Percentiles rank a stretch among this genome's conserved stretches.
phyloP scores from a whole-genome alignment of 2,888 invertebrate species.

The Helicoverpa assulta region DNA sequence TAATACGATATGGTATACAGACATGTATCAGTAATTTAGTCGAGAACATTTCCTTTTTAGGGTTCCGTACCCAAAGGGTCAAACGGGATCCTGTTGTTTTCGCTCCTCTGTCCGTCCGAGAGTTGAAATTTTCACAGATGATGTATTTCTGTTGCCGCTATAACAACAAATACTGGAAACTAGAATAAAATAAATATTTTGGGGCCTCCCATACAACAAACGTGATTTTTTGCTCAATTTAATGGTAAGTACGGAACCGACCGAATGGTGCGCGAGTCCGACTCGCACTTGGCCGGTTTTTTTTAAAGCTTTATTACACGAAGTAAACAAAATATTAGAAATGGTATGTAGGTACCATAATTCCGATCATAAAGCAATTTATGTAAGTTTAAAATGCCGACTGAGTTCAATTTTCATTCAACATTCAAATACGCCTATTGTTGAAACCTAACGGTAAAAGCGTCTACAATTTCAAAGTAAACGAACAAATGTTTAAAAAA shows the following conservation, averaged over 20 bases:
- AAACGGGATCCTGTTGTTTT: no score
- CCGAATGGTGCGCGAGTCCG: no score
- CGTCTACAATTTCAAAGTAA: not conserved
- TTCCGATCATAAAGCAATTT: conserved; percentile 7
- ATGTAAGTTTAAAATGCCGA: not conserved
- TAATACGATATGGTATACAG: not conserved
- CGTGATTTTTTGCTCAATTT: no score
- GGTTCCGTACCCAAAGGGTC: no score
- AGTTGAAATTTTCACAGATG: no score
- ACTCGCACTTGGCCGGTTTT: no score
- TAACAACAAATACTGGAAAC: no score
- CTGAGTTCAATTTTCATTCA: not conserved
- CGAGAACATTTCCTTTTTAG: not conserved
- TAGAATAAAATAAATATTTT: no score
- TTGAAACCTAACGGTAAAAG: conserved; percentile 1
- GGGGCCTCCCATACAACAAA: no score
- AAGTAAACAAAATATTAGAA: not conserved
- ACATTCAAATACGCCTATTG: conserved; percentile 2
- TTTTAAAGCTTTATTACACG: not conserved
- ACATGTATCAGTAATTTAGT: not conserved
- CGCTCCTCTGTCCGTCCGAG: no score
- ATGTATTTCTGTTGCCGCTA: no score
- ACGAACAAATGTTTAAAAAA: not conserved
- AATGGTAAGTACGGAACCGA: no score
- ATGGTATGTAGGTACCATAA: not conserved